Evolutionary conservation across 1,140 invertebrate species (phyloP).

Genomic region (Drosophila baimaii): DNA sequence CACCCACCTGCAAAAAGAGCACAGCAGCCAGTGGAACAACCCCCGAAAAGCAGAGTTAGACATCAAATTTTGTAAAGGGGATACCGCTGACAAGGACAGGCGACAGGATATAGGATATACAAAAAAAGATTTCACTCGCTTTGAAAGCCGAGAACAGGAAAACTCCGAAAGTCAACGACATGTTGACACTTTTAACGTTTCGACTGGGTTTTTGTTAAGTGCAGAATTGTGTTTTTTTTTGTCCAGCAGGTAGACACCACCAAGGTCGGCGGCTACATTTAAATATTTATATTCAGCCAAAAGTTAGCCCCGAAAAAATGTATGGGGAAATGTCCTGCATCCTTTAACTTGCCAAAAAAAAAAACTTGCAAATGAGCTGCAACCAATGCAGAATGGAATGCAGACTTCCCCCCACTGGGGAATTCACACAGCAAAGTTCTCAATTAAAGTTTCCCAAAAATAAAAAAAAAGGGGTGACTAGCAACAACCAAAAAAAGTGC

Average conservation of each 20-base stretch:
- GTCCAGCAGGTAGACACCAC: conserved; percentile 5
- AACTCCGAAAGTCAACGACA: conserved; percentile 41
- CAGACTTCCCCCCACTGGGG: conserved; percentile 35
- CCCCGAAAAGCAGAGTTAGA: conserved; percentile 55
- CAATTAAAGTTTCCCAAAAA: conserved; percentile 57
- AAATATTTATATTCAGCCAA: conserved; percentile 1
- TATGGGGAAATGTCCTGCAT: no score
- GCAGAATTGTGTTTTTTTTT: conserved; percentile 39
- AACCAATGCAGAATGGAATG: conserved; percentile 20
- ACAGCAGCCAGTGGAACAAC: conserved; percentile 63
- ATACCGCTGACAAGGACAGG: conserved; percentile 23
- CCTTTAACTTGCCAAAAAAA: conserved; percentile 1
- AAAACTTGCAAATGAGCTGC: neutral
- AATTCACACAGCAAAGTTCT: conserved; percentile 43
- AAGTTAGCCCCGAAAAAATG: neutral
- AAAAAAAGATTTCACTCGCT: conserved; percentile 24
- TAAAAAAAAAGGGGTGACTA: conserved; percentile 29
- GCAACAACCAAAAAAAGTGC: conserved; percentile 34
- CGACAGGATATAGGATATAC: conserved; percentile 21
- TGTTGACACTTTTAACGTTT: conserved; percentile 43
- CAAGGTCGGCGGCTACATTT: conserved; percentile 17
- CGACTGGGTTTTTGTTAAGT: conserved; percentile 24
- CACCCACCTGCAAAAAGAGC: conserved; percentile 69
- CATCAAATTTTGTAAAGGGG: conserved; percentile 55
- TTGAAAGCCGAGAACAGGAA: conserved; percentile 38